Base-by-base conservation (phyloP, 2,888 invertebrate species). In the Napeogenes inachia region DNA sequence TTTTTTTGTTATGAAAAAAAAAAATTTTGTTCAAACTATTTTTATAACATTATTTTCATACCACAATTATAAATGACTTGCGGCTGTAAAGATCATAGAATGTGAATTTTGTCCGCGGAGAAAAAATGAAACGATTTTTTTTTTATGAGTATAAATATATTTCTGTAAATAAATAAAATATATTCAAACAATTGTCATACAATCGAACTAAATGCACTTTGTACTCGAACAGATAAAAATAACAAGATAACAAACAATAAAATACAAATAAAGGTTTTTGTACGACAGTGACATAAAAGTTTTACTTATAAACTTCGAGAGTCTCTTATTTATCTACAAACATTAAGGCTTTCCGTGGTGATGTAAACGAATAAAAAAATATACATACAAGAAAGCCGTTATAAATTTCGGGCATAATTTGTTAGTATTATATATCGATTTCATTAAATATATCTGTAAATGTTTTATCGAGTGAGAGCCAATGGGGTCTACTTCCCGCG, bases 401-500 rank as follows among this genome's bases (percentile, higher is more conserved):
- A 47, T 50, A 30, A 10, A 5, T 8, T 50, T 30, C 8, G 5
- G 21, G 21, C 10, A 30, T 42, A 8, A 10, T 10, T 10, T 42
- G 2, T 42, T 42, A n/a, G 6, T 3, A 30, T 50, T 13, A n/a
- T 8, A 10, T 10, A 30, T 21, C 21, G 21, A 21, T 21, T n/a
- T n/a, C n/a, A n/a, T n/a, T 21, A 21, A 21, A 21, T 21, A 21
- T 21, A 21, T 21, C 21, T 21, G 21, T 21, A 21, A 21, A 21
- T 21, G 21, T 21, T 21, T 21, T 21, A 21, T 21, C 21, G 21
- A 21, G 21, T 21, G 21, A 21, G 21, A 21, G 21, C 21, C 21
- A 30, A 30, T 54, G 32, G 10, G 13, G 33, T 45, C 66, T 68
- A 70, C 13, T 73, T 64, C 32, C 77, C 79, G 13, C 75, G 75